phyloP scores from a whole-genome alignment of 2,113 vertebrate species.

The Geococcyx californianus region DNA sequence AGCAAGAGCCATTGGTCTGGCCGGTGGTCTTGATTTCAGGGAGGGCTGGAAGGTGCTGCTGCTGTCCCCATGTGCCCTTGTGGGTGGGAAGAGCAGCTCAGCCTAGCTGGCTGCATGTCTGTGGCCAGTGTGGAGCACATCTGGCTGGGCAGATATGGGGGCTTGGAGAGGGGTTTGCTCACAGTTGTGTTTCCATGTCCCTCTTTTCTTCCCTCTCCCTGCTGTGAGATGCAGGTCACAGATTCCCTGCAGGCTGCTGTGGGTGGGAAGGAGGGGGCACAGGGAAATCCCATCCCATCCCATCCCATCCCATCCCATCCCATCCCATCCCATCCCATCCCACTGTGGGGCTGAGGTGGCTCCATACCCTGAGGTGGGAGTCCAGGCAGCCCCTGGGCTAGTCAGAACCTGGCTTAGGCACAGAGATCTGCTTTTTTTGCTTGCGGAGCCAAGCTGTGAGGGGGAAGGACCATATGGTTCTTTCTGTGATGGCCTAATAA shows the following conservation, averaged over 20 bases:
- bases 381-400: fast-evolving
- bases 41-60: neutral
- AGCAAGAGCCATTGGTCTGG: fast-evolving
- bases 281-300: fast-evolving
- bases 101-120: neutral
- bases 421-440: neutral
- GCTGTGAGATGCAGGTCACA: fast-evolving
- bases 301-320: no score
- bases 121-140: neutral
- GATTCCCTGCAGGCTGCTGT: fast-evolving
- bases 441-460: neutral
- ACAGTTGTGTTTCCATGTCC: neutral
- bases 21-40: neutral
- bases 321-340: no score
- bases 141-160: conserved; percentile 21
- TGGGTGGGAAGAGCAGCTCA: fast-evolving
- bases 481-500: neutral
- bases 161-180: fast-evolving
- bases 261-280: neutral
- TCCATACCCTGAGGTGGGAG: neutral
- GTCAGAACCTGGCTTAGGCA: neutral
- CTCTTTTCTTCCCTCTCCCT: no score
- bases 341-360: neutral
- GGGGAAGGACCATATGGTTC: conserved; percentile 41
- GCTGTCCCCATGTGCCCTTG: neutral